Base-by-base conservation (phyloP, 2,113 vertebrate species). In the Brachyhypopomus gauderio region DNA sequence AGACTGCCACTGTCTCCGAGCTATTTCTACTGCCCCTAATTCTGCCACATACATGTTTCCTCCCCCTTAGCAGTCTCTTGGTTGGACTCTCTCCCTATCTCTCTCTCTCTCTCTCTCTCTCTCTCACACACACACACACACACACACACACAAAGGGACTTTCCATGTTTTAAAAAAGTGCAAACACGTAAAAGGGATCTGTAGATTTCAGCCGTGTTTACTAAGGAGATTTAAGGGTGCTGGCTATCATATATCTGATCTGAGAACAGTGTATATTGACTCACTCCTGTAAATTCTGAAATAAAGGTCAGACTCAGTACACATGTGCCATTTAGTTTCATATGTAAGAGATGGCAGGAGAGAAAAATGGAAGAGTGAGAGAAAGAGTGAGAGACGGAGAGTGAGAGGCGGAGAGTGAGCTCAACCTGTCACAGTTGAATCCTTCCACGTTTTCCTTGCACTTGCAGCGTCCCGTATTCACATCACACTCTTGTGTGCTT, bases 401-500 rank as follows among this genome's bases (percentile, higher is more conserved):
- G 34, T 30, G 76, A 58, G 58, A 48, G 19, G 16, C 20, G 25
- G 66, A 3, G 23, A 56, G 20, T 0, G 79, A 64, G 60, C 5
- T 52, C 84, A 92, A 98, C 98, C 96, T 95, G 92, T 99, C 96
- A 5, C 98, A 99, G 87, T 86, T 96, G 93, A 98, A 99, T 2
- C 98, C 97, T 87, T 99, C 98, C 0, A 98, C 98, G 0, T 95
- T 95, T 70, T 97, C 96, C 87, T 97, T 99, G 87, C 98, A 99
- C 1, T 91, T 91, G 81, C 98, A 99, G 80, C 96, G 95, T 36
- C 97, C 98, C 0, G 96, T 95, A 88, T 94, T 93, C 0, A 96
- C 62, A 0, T 96, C 97, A 81, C 98, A 99, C 52, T 98, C 96
- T 78, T 94, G 96, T 0, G 91, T 95, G 88, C 96, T 98, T 85